These are phyloP conservation scores for Clarias laeviceps DNA, from an alignment of 2,797 vertebrate genomes.

Conservation along the genomic window DNA sequence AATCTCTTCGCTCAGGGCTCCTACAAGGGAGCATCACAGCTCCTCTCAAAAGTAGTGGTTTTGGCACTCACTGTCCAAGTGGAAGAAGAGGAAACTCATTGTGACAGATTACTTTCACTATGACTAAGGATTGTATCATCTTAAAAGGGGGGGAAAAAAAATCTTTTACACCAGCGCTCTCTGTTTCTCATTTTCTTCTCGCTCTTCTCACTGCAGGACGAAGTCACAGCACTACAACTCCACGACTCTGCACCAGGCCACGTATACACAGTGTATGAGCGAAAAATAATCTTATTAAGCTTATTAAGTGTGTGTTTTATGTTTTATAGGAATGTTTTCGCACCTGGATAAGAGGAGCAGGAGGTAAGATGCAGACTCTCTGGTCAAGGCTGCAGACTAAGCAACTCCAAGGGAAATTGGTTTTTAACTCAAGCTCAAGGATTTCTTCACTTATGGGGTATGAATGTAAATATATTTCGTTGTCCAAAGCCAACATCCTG, in stretches of 20 bases:
- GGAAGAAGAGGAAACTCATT: not conserved
- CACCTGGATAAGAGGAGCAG: conserved; percentile 56
- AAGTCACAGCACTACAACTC: not conserved
- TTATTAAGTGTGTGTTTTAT: conserved; percentile 36
- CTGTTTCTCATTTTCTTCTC: conserved; percentile 9
- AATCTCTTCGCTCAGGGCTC: not conserved
- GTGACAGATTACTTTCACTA: conserved; percentile 12
- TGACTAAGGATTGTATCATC: not conserved
- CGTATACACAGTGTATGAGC: not conserved
- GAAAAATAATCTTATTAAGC: not conserved
- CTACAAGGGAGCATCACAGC: not conserved
- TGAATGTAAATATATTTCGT: not conserved
- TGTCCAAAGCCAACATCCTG: not conserved
- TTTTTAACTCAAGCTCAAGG: not conserved
- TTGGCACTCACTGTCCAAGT: not conserved
- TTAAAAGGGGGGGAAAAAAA: not conserved
- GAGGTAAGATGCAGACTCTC: not conserved
- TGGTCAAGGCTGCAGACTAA: conserved; percentile 10
- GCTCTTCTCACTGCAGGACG: not conserved
- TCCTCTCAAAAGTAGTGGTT: not conserved
- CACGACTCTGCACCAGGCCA: not conserved
- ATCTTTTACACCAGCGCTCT: not conserved
- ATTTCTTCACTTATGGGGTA: not conserved
- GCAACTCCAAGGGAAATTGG: not conserved
- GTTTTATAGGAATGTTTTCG: conserved; percentile 50